phyloP scores from a whole-genome alignment of 2,113 vertebrate genomes.

The Calcarius ornatus region DNA sequence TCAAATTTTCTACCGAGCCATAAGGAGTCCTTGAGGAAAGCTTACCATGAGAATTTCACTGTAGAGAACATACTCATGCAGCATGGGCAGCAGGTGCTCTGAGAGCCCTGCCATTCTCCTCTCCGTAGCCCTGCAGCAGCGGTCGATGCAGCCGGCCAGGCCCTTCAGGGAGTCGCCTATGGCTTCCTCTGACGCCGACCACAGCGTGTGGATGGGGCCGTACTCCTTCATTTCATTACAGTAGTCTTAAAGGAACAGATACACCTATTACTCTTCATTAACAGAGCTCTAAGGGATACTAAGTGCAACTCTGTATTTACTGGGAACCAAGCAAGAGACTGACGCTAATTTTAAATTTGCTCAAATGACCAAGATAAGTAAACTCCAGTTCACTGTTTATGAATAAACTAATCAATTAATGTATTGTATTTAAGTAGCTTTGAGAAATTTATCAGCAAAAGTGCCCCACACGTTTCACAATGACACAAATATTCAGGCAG shows the following conservation, averaged over 20 bases:
- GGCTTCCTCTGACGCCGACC: slow-evolving; percentile 84
- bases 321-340: background rate
- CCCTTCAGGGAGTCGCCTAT: slow-evolving; percentile 80
- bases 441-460: background rate
- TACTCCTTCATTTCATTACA: slow-evolving; percentile 87
- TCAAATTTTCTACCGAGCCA: background rate
- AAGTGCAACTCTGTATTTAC: background rate
- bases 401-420: background rate
- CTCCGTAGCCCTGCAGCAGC: slow-evolving; percentile 81
- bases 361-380: background rate
- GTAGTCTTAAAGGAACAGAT: slow-evolving; percentile 76
- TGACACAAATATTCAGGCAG: background rate
- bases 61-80: slow-evolving; percentile 92
- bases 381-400: background rate
- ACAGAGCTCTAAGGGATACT: background rate
- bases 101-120: slow-evolving; percentile 78
- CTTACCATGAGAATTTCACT: slow-evolving; percentile 89
- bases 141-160: slow-evolving; percentile 81
- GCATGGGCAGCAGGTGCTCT: slow-evolving; percentile 77
- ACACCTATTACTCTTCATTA: background rate
- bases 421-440: background rate
- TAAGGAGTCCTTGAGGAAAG: background rate
- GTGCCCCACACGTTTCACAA: background rate
- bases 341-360: background rate
- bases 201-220: slow-evolving; percentile 80